Evolutionary conservation across 2,797 vertebrate species (phyloP), one percentile per base, ranked within the genome.

Genomic region (Dermochelys coriacea): DNA sequence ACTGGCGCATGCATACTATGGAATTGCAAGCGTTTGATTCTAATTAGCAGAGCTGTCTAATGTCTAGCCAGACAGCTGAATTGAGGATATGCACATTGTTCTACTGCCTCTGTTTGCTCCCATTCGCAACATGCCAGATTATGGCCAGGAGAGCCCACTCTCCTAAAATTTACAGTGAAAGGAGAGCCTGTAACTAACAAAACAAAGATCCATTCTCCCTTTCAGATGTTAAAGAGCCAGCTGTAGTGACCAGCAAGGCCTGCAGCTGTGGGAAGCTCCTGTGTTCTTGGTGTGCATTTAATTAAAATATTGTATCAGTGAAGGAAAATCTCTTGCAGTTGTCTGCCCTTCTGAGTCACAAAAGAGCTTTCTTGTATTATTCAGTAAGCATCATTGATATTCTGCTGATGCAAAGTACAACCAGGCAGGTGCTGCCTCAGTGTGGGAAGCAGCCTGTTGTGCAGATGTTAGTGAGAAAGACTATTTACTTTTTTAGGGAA

Each of bases 401-500:
- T 31, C 47, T 94, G 14, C 37, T 51, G 41, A 25, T 90, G 78
- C 57, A 92, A 78, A 83, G 29, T 21, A 12, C 6, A 89, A 41
- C 8, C 77, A 92, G 16, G 45, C 59, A 93, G 75, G 21, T 87
- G 50, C 8, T 94, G 21, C 83, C 3, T 2, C 79, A 45, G 14
- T 74, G 25, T 74, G 64, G 50, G 34, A 85, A 79, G 54, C 50
- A 89, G 21, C 3, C n/a, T 74, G 10, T 51, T 89, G 59, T 91
- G 59, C 49, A 18, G 47, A 1, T 55, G 88, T 85, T 68, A 1
- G 31, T 47, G 31, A 21, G 1, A 1, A 0, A 77, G 0, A 11
- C 37, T 59, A 1, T 86, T 51, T 41, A 4, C 0, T 74, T 77
- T 49, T 82, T 77, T 10, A 57, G 79, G 7, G 49, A 27, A 57